These are phyloP conservation scores for Drosophila paulistorum DNA, from an alignment of 1,140 invertebrate genomes.

Conservation along the genomic window DNA sequence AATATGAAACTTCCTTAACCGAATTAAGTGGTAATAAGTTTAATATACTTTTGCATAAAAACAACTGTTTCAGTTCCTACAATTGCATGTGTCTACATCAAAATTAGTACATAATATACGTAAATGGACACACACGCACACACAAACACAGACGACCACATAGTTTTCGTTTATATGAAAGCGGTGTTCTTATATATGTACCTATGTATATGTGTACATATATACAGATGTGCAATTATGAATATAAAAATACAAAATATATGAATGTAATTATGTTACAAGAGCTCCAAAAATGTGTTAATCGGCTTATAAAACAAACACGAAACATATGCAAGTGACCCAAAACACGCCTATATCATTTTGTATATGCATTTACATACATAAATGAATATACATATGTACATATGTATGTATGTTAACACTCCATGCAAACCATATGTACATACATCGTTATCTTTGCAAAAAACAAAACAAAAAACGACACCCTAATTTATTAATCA, in stretches of 20 bases:
- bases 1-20: conserved; percentile 16
- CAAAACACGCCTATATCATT: neutral
- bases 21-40: conserved; percentile 25
- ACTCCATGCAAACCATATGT: too few species aligned
- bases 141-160: neutral
- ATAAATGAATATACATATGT: conserved; percentile 53
- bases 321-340: neutral
- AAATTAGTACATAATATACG: conserved; percentile 13
- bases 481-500: neutral
- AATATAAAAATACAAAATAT: neutral
- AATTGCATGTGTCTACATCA: conserved; percentile 6
- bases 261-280: neutral
- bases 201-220: neutral
- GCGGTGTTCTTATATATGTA: conserved; percentile 3
- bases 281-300: neutral
- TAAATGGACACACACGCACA: conserved; percentile 7
- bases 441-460: neutral
- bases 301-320: neutral
- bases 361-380: conserved; percentile 46
- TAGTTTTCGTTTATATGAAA: conserved; percentile 9
- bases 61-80: neutral
- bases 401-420: conserved; percentile 4
- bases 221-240: neutral
- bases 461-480: conserved; percentile 21
- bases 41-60: neutral